Evolutionary conservation across 2,113 vertebrate species (phyloP).

Genomic region (Ceuthmochares aereus): DNA sequence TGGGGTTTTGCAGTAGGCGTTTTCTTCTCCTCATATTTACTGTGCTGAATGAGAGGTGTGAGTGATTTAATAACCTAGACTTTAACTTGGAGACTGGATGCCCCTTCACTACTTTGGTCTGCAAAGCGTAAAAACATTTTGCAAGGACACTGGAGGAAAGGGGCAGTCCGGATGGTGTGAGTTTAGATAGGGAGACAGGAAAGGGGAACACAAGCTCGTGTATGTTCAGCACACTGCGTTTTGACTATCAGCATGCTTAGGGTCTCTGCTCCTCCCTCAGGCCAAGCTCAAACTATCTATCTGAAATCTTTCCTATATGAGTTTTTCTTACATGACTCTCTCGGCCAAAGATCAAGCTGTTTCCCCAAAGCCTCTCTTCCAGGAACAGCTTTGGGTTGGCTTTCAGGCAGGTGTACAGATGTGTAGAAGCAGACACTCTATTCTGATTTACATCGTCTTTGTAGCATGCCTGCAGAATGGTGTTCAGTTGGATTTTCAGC

Average conservation of each 20-base stretch:
- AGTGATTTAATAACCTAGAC: neutral
- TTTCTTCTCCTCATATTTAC: neutral
- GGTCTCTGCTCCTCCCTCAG: neutral
- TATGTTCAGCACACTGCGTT: fast-evolving
- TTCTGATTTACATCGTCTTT: neutral
- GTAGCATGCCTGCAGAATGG: neutral
- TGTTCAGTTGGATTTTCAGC: neutral
- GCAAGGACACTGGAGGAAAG: neutral
- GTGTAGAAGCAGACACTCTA: neutral
- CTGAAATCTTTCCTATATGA: neutral
- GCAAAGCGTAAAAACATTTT: neutral
- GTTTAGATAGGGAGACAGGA: neutral
- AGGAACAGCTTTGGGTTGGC: neutral
- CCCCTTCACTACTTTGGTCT: neutral
- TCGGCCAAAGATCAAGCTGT: neutral
- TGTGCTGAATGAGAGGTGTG: neutral
- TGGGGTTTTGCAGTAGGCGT: neutral
- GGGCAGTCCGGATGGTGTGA: neutral
- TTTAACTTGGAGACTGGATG: neutral
- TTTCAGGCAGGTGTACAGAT: neutral
- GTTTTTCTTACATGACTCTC: neutral
- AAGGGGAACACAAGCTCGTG: neutral
- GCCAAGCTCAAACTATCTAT: neutral
- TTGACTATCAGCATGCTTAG: neutral
- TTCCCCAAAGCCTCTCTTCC: neutral